Evolutionary conservation across 2,797 vertebrate genomes (phyloP), one percentile per base, ranked within the genome.

Genomic region (Hydrophis major): DNA sequence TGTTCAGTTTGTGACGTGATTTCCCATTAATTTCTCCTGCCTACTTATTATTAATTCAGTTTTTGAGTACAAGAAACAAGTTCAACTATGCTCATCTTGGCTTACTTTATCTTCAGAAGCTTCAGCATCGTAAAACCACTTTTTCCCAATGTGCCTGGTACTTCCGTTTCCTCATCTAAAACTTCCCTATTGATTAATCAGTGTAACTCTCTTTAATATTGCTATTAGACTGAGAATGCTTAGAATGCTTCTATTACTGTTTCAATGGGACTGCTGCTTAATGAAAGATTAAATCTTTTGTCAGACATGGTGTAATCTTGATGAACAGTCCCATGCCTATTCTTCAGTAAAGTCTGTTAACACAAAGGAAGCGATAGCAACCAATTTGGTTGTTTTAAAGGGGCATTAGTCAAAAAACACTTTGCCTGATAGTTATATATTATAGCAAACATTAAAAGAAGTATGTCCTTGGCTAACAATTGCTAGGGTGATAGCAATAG

Each of bases 1-100:
- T 2, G 74, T 1, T 0, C 32, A 86, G 89, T 94, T 94, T 94
- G 93, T 42, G 89, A 91, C 6, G 91, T 89, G 37, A 47, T 56
- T 90, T 90, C 20, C 53, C 25, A 88, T 88, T 57, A 55, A 32
- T 56, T 88, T 88, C 1, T 88, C 28, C 55, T 57, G 13, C 42
- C 42, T 83, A 25, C 42, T 47, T 47, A 47, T 47, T 20, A 47
- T 83, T 83, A 83, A 83, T 83, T 47, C 78, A 83, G 20, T 12
- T 83, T 83, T 25, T 83, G 20, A 83, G 20, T 47, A 47, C 42
- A 83, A 83, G 42, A 83, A 47, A 47, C 42, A 83, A 47, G 10
- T 83, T 83, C 20, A 83, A 47, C 78, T 25, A 47, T 12, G 8
- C 78, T 83, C 37, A 25, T 22, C 37, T 47, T 83, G 22, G 78